Conservation (phyloP, 2,888 invertebrate genomes). For the Coecobrya sp. region DNA sequence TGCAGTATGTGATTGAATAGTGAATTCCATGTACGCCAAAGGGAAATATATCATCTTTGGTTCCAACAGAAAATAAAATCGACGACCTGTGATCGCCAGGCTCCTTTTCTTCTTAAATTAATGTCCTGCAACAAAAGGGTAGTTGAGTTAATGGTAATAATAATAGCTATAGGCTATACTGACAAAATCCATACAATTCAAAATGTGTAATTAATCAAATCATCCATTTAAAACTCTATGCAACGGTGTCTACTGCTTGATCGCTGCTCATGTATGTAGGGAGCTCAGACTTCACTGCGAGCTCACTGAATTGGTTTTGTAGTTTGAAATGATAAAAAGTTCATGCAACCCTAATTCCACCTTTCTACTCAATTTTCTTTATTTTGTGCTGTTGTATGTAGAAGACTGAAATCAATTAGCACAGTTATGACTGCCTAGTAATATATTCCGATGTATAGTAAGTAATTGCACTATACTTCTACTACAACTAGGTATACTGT, state of each 20-base stretch:
- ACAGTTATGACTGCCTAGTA: slow-evolving; percentile 24
- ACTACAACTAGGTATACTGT: not conserved
- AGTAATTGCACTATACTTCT: not conserved
- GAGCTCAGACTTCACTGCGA: not conserved
- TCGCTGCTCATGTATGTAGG: not conserved
- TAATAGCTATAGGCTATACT: slow-evolving; percentile 33
- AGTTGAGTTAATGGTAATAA: not conserved
- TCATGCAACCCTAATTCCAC: not conserved
- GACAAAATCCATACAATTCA: slow-evolving; percentile 45
- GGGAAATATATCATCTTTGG: too few species aligned
- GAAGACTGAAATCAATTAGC: slow-evolving; percentile 70
- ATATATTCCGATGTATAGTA: not conserved
- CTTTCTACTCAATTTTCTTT: not conserved
- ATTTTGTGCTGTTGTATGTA: not conserved
- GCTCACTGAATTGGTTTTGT: slow-evolving; percentile 16
- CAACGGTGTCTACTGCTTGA: not conserved
- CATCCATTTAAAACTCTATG: slow-evolving; percentile 56
- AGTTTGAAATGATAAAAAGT: not conserved
- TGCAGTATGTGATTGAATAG: too few species aligned
- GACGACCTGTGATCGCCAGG: not conserved
- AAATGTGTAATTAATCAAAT: slow-evolving; percentile 74
- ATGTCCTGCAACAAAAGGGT: not conserved
- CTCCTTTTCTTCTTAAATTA: not conserved
- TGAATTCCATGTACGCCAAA: too few species aligned
- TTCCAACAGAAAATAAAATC: too few species aligned